Conservation (phyloP, 2,888 invertebrate genomes). For the Tridacna gigas region DNA sequence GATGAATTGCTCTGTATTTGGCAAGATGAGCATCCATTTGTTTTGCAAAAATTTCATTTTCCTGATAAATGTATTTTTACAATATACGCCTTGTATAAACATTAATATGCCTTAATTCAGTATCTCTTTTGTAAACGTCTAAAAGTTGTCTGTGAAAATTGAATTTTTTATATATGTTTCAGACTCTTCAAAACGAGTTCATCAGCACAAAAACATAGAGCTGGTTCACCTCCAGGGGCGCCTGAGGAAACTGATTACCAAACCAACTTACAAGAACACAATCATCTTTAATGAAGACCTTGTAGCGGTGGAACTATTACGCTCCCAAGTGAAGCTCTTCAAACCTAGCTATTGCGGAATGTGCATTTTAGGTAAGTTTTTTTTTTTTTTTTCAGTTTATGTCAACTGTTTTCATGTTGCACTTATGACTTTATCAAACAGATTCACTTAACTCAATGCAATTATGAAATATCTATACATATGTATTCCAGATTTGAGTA, state of each 20-base stretch:
- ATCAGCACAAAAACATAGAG: conserved; percentile 36
- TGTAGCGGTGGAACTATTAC: conserved; percentile 31
- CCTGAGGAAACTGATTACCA: conserved; percentile 30
- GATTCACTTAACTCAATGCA: no score
- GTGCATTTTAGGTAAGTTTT: conserved; percentile 69
- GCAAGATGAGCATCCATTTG: conserved; percentile 15
- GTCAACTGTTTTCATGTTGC: not conserved
- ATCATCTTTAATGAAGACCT: conserved; percentile 41
- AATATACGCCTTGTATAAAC: no score
- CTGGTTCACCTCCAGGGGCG: conserved; percentile 30
- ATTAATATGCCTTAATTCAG: no score
- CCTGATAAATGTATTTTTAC: no score
- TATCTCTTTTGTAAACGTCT: no score
- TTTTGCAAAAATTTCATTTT: no score
- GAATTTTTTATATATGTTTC: not conserved
- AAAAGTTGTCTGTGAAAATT: no score
- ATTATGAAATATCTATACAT: not conserved
- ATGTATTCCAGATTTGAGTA: conserved; percentile 80
- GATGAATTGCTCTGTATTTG: conserved; percentile 44
- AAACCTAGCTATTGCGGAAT: conserved; percentile 42
- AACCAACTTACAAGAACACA: conserved; percentile 34
- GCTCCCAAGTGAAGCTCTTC: conserved; percentile 32
- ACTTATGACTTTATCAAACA: no score
- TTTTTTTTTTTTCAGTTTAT: no score
- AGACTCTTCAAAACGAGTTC: conserved; percentile 52